Conservation (phyloP, 2,113 vertebrate genomes). For the Phaethornis superciliosus region DNA sequence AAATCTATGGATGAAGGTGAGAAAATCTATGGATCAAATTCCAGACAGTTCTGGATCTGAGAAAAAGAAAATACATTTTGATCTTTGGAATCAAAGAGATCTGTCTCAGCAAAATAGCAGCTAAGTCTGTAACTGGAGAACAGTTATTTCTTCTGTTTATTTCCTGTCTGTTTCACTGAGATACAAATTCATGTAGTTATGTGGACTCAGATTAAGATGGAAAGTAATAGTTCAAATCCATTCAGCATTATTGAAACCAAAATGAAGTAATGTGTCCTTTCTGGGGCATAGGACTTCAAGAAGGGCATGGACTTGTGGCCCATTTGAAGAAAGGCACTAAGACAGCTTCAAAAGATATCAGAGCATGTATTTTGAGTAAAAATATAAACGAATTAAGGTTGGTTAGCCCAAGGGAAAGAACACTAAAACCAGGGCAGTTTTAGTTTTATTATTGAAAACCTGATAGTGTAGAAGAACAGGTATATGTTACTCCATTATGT, state of each 20-base stretch:
- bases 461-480: not conserved
- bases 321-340: not conserved
- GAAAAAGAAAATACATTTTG: constrained; percentile 31
- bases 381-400: not conserved
- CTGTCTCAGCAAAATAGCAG: not conserved
- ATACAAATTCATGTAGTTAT: not conserved
- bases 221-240: not conserved
- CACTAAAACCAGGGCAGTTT: not conserved
- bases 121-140: not conserved
- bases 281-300: not conserved
- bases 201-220: not conserved
- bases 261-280: not conserved
- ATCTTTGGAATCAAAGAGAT: constrained; percentile 13
- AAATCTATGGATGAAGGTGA: too few relatives aligned
- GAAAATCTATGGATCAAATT: too few relatives aligned
- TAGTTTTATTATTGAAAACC: not conserved
- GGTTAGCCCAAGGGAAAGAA: not conserved
- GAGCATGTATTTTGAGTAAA: not conserved
- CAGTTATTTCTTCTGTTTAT: constrained; percentile 8
- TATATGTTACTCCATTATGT: not conserved
- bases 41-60: constrained; percentile 30
- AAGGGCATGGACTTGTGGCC: not conserved
- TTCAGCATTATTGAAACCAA: not conserved
- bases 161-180: not conserved
- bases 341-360: not conserved